A percentile compares a stretch with the other conserved stretches of the same genome.
These are phyloP conservation scores for Caenorhabditis becei DNA, from an alignment of 2,888 invertebrate species.

Conservation along the genomic window DNA sequence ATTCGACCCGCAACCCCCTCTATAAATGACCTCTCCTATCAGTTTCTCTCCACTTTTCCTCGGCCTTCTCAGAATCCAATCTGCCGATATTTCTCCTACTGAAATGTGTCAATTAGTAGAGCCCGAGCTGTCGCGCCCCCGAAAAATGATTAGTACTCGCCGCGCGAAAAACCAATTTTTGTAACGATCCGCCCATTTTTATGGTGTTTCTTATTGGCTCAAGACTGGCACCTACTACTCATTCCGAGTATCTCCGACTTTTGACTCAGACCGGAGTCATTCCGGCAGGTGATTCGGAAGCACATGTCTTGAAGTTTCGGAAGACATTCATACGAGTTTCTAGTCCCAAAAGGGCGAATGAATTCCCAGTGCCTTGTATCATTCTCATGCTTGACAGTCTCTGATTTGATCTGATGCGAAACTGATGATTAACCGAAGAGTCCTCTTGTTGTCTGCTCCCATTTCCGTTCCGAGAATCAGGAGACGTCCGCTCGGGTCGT, in stretches of 20 bases:
- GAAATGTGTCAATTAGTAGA: conserved; percentile 34
- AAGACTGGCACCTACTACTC: conserved; percentile 11
- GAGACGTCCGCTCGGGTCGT: not conserved
- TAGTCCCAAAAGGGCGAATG: too few relatives aligned
- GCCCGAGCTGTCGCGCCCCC: not conserved
- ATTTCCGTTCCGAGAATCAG: too few relatives aligned
- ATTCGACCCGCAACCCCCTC: not conserved
- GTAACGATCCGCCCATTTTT: conserved; percentile 29
- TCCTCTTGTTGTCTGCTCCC: too few relatives aligned
- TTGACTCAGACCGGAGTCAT: not conserved
- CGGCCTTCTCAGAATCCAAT: conserved; percentile 28
- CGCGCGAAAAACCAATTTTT: conserved; percentile 46
- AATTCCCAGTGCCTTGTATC: too few relatives aligned
- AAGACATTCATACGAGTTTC: too few relatives aligned
- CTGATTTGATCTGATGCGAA: too few relatives aligned
- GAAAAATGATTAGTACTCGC: conserved; percentile 41
- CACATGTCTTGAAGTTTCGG: too few relatives aligned
- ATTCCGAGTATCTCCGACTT: not conserved
- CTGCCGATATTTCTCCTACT: not conserved
- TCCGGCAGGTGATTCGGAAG: too few relatives aligned
- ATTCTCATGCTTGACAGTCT: too few relatives aligned
- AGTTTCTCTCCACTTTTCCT: not conserved
- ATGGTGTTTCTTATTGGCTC: conserved; percentile 58
- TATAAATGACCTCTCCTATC: not conserved
- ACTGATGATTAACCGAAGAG: too few relatives aligned